Evolutionary conservation across 2,113 vertebrate species (phyloP).

Genomic region (Arizona elegans): DNA sequence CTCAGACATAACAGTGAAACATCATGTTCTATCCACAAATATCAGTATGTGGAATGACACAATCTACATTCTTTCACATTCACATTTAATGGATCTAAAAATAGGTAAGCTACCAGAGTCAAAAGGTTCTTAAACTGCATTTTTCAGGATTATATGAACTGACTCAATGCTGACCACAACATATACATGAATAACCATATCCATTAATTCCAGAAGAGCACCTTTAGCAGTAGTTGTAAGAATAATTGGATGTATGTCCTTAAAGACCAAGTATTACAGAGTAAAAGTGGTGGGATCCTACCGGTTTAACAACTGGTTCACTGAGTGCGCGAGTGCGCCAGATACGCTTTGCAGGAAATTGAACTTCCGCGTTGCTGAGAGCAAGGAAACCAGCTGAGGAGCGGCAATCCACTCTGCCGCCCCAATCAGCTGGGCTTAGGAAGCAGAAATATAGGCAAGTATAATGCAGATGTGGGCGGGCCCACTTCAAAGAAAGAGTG

Average conservation of each 20-base stretch:
- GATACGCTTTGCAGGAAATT: too few species aligned
- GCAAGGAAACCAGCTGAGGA: too few species aligned
- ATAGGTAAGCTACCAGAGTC: background rate
- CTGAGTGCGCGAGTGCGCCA: too few species aligned
- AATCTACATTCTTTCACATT: constrained; percentile 11
- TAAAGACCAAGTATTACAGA: constrained; percentile 28
- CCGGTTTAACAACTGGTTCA: too few species aligned
- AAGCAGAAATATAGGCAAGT: too few species aligned
- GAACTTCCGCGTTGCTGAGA: too few species aligned
- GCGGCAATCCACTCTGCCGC: too few species aligned
- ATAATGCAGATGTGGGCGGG: too few species aligned
- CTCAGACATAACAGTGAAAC: constrained; percentile 33
- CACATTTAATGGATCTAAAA: constrained; percentile 6
- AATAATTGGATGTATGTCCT: background rate
- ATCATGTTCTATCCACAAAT: background rate
- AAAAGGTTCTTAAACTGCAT: constrained; percentile 3
- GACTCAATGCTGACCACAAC: constrained; percentile 27
- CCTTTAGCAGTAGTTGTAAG: background rate
- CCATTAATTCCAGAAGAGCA: constrained; percentile 31
- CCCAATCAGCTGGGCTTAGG: too few species aligned
- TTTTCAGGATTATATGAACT: constrained; percentile 15
- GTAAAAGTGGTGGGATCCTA: too few species aligned
- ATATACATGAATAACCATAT: constrained; percentile 41
- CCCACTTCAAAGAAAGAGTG: too few species aligned
- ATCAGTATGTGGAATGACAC: background rate